Evolutionary conservation across 2,888 invertebrate species (phyloP).

Genomic region (Agrenia bidenticulata): DNA sequence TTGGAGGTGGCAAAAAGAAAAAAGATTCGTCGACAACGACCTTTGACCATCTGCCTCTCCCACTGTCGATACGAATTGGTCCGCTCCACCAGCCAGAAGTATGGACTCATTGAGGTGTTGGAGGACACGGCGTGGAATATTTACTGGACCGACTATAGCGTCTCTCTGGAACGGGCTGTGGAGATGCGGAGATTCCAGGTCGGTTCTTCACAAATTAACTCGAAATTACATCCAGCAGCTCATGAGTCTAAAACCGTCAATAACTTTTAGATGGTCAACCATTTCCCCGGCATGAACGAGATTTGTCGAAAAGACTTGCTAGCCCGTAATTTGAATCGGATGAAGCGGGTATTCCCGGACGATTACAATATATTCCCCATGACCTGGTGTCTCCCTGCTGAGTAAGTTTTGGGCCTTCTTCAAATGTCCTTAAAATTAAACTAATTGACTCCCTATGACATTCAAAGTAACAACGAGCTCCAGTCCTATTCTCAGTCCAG

Average conservation of each 20-base stretch:
- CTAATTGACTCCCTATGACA: conserved; percentile 55
- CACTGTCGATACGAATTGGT: conserved; percentile 76
- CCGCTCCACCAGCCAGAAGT: conserved; percentile 67
- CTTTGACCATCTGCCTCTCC: conserved; percentile 64
- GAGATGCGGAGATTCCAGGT: conserved; percentile 82
- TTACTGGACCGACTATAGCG: conserved; percentile 85
- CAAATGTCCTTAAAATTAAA: conserved; percentile 60
- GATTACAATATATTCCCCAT: conserved; percentile 91
- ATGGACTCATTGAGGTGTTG: conserved; percentile 71
- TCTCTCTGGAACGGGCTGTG: conserved; percentile 81
- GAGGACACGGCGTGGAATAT: conserved; percentile 85
- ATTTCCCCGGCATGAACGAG: conserved; percentile 88
- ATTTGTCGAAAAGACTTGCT: conserved; percentile 86
- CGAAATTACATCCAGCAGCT: background rate
- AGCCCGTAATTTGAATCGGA: conserved; percentile 83
- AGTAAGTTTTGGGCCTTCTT: conserved; percentile 55
- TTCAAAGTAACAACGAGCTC: conserved; percentile 69
- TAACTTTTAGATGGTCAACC: conserved; percentile 75
- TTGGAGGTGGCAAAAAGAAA: too few relatives aligned
- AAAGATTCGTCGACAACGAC: conserved; percentile 22
- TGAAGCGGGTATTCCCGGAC: conserved; percentile 82
- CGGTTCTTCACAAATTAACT: conserved; percentile 1
- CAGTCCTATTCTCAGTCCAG: conserved; percentile 69
- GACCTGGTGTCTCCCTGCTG: conserved; percentile 90
- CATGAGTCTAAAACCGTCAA: too few relatives aligned